These are phyloP conservation scores for Rhorus exstirpatorius DNA, from an alignment of 2,888 invertebrate genomes.

Conservation along the genomic window DNA sequence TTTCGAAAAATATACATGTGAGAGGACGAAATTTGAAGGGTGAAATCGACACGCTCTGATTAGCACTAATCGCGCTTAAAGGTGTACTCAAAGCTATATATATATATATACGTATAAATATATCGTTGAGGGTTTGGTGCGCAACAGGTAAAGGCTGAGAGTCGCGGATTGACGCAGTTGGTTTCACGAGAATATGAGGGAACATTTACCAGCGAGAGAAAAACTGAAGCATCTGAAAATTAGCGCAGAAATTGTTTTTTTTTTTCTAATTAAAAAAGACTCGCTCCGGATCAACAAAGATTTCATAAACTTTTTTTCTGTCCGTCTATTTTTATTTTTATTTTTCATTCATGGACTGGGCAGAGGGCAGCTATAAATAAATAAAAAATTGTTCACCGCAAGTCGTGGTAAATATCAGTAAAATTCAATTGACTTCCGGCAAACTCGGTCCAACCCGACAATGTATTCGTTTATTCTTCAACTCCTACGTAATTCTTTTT, in stretches of 20 bases:
- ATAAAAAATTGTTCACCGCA: too few species aligned
- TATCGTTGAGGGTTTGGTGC: slow-evolving; percentile 15
- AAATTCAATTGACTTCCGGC: too few species aligned
- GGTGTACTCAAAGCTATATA: not conserved
- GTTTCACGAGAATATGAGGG: slow-evolving; percentile 22
- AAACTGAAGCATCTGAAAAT: slow-evolving; percentile 3
- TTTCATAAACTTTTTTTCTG: too few species aligned
- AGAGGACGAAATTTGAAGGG: not conserved
- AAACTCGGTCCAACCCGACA: too few species aligned
- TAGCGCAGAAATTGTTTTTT: not conserved
- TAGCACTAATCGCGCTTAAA: slow-evolving; percentile 53
- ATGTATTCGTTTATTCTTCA: too few species aligned
- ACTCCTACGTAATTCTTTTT: too few species aligned
- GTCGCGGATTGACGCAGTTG: slow-evolving; percentile 47
- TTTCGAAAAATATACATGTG: slow-evolving; percentile 2
- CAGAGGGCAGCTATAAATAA: too few species aligned
- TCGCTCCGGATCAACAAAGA: too few species aligned
- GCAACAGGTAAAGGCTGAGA: slow-evolving; percentile 61
- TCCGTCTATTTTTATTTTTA: too few species aligned
- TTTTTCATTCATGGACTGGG: too few species aligned
- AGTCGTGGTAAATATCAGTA: too few species aligned
- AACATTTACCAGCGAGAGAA: slow-evolving; percentile 17
- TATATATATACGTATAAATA: not conserved
- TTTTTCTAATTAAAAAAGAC: not conserved
- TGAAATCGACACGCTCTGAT: slow-evolving; percentile 17